Evolutionary conservation across 2,797 vertebrate species (phyloP).

Genomic region (Sebastes reedi): DNA sequence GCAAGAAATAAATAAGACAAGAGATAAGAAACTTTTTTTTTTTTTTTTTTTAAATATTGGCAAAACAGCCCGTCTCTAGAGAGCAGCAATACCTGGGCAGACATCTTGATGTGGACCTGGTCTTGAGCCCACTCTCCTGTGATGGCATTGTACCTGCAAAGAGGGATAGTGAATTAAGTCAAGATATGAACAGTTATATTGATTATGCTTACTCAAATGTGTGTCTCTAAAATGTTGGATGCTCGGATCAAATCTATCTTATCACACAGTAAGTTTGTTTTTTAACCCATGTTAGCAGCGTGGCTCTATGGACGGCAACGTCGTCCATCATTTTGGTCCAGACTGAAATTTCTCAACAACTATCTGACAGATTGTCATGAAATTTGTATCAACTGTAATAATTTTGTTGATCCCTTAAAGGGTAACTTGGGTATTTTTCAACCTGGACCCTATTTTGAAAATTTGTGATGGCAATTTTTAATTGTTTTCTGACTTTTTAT

Average conservation of each 20-base stretch:
- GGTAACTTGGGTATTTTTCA: no score
- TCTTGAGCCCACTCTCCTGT: constrained; percentile 92
- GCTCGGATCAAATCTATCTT: neutral
- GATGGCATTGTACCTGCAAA: constrained; percentile 92
- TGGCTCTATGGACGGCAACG: neutral
- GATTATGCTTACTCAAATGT: neutral
- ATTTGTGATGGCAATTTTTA: fast-evolving
- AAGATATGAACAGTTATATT: neutral
- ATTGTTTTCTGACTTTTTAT: neutral
- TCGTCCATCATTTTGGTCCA: neutral
- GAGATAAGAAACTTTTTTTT: neutral
- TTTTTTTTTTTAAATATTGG: neutral
- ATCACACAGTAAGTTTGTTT: neutral
- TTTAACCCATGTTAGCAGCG: neutral
- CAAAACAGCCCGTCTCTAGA: neutral
- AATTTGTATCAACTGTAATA: neutral
- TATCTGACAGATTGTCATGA: no score
- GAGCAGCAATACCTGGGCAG: constrained; percentile 83
- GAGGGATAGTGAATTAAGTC: neutral
- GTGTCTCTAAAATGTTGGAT: neutral
- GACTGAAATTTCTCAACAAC: neutral
- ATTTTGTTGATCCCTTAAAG: neutral
- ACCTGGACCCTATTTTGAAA: no score
- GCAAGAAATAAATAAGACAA: constrained; percentile 34
- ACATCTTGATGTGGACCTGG: constrained; percentile 95